phyloP scores from a whole-genome alignment of 2,113 vertebrate genomes.

The Bubo scandiacus region DNA sequence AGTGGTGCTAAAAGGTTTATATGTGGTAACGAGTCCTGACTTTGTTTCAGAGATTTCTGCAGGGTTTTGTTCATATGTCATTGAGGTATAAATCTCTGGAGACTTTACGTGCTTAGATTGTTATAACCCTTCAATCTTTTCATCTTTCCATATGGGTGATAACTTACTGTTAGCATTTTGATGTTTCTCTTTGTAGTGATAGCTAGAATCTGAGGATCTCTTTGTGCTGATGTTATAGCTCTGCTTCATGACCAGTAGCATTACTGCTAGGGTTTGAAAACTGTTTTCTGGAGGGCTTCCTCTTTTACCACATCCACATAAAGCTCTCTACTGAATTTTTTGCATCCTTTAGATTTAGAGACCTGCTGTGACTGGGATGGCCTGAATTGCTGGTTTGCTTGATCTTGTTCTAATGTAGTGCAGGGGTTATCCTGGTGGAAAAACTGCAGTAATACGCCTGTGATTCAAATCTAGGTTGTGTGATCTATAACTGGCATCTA shows the following conservation, averaged over 20 bases:
- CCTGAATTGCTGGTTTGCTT: background rate
- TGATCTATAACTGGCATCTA: background rate
- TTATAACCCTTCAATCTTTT: background rate
- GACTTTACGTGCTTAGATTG: background rate
- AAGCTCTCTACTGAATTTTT: background rate
- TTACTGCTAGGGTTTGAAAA: background rate
- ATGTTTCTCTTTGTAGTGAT: background rate
- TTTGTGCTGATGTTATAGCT: background rate
- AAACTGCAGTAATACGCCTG: background rate
- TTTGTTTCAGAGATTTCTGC: background rate
- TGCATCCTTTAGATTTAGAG: background rate
- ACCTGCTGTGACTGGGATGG: background rate
- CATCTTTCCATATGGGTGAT: fast-evolving
- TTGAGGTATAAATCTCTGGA: background rate
- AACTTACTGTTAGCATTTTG: background rate
- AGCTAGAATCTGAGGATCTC: background rate
- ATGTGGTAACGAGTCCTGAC: background rate
- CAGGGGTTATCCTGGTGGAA: background rate
- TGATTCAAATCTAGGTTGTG: background rate
- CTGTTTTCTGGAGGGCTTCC: background rate
- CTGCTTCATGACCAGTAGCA: background rate
- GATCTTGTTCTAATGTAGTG: background rate
- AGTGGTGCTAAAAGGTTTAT: background rate
- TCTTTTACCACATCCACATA: no score
- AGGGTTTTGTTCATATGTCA: background rate